Conservation (phyloP, 2,888 invertebrate genomes). For the Caenorhabditis sp. region DNA sequence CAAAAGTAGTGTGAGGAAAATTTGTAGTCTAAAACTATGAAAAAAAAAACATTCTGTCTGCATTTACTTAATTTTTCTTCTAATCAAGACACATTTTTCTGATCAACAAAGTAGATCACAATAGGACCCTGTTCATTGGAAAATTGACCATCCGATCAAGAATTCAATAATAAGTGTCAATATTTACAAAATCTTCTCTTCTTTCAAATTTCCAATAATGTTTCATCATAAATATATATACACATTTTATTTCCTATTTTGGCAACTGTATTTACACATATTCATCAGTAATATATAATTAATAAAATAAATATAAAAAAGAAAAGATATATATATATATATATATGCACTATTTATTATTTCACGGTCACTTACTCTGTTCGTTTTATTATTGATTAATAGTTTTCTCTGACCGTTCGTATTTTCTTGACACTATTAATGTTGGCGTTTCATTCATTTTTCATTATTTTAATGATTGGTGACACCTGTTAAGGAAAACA, state of each 20-base stretch:
- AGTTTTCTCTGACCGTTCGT: not conserved
- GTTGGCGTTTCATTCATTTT: not conserved
- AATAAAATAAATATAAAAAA: not conserved
- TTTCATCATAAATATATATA: not conserved
- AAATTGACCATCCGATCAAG: not conserved
- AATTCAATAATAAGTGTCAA: not conserved
- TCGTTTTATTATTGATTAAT: not conserved
- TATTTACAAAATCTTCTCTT: not conserved
- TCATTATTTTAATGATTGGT: no score
- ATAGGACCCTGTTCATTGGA: no score
- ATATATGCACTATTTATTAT: not conserved
- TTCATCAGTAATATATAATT: no score
- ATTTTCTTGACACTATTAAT: not conserved
- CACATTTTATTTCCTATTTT: not conserved
- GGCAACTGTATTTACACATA: no score
- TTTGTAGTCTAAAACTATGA: no score
- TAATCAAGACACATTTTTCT: no score
- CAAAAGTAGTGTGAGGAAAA: no score
- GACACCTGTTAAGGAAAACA: no score
- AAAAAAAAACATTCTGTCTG: no score
- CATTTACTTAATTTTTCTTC: no score
- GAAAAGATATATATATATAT: not conserved
- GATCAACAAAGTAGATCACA: no score
- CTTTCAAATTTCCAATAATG: not conserved
- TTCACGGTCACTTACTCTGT: not conserved